Conservation (phyloP, 2,113 vertebrate species). For the Vidua chalybeata region DNA sequence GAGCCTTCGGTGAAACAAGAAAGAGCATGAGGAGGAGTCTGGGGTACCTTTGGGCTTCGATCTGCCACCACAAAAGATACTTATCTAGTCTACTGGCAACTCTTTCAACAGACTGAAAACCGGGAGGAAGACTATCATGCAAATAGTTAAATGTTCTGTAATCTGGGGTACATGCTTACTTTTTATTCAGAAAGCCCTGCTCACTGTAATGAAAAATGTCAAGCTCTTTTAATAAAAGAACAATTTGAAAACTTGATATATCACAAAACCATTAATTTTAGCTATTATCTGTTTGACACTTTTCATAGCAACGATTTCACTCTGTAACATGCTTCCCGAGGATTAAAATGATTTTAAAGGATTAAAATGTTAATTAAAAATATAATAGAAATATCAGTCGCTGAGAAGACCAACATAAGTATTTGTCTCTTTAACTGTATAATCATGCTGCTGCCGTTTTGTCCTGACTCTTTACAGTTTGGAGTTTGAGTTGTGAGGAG, state of each 20-base stretch:
- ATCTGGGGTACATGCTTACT: constrained; percentile 51
- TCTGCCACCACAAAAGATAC: constrained; percentile 11
- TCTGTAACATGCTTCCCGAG: constrained; percentile 68
- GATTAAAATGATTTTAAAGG: constrained; percentile 77
- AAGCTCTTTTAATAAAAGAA: constrained; percentile 70
- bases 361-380: constrained; percentile 80
- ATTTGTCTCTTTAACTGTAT: constrained; percentile 70
- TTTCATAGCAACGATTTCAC: constrained; percentile 71
- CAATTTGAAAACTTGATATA: constrained; percentile 72
- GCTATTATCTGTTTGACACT: constrained; percentile 73
- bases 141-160: constrained; percentile 57
- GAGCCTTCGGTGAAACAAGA: neutral
- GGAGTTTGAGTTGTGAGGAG: constrained; percentile 59
- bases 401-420: constrained; percentile 55
- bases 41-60: neutral
- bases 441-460: neutral
- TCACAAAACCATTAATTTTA: constrained; percentile 79
- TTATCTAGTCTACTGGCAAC: constrained; percentile 44
- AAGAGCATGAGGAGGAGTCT: neutral
- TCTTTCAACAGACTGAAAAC: constrained; percentile 13
- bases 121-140: neutral
- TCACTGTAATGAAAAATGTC: constrained; percentile 59
- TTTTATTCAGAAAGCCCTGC: constrained; percentile 53
- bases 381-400: constrained; percentile 71
- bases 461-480: constrained; percentile 53